Conservation (phyloP, 2,113 vertebrate species). For the Cariama cristata region DNA sequence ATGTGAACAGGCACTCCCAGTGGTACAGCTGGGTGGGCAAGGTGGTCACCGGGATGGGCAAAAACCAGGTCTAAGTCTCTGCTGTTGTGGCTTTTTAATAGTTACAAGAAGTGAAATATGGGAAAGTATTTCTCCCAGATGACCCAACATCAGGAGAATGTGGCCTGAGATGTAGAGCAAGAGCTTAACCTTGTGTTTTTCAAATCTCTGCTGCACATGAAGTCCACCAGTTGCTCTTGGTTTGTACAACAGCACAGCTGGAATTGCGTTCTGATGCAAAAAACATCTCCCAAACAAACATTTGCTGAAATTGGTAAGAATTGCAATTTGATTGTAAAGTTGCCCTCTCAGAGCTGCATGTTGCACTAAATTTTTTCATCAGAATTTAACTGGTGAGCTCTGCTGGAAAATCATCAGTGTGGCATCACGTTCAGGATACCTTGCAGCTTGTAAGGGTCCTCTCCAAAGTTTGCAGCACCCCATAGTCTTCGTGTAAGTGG, state of each 20-base stretch:
- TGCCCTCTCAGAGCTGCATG: not conserved
- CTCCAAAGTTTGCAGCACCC: not conserved
- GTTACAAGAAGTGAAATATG: not conserved
- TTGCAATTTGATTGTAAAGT: not conserved
- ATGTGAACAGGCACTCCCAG: not conserved
- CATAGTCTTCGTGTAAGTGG: rapidly evolving
- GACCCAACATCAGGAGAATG: not conserved
- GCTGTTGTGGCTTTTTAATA: not conserved
- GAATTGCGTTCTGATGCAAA: not conserved
- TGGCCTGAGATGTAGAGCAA: not conserved
- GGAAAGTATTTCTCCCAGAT: not conserved
- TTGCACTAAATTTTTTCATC: not conserved
- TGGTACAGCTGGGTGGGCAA: not conserved
- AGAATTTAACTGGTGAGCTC: not conserved
- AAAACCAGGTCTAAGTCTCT: not conserved
- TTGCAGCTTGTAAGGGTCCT: not conserved
- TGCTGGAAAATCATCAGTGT: not conserved
- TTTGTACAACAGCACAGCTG: not conserved
- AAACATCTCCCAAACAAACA: not conserved
- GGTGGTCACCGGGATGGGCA: not conserved
- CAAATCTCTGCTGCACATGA: not conserved
- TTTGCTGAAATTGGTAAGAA: not conserved
- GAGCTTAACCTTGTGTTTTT: not conserved
- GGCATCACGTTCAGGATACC: too few species aligned
- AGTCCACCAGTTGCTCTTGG: not conserved